phyloP scores from a whole-genome alignment of 2,113 vertebrate species.

The Malaclemys terrapin region DNA sequence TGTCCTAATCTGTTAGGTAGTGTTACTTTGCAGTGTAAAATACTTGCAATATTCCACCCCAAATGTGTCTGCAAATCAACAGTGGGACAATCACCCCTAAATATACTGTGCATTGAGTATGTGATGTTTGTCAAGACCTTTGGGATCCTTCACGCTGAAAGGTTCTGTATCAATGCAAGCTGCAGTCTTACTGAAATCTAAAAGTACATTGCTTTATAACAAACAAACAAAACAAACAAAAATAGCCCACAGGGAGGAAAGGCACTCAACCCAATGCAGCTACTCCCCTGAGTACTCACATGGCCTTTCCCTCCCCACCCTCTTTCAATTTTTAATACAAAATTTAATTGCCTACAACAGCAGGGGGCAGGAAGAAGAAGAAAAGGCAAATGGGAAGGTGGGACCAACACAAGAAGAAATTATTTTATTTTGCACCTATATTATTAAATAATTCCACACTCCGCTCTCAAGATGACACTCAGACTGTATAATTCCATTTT shows the following conservation, averaged over 20 bases:
- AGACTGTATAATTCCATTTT: neutral
- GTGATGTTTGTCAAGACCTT: neutral
- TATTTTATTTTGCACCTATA: neutral
- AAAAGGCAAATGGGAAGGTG: neutral
- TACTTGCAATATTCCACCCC: neutral
- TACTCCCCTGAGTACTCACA: neutral
- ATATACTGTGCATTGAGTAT: neutral
- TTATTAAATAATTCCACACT: neutral
- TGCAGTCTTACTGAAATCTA: neutral
- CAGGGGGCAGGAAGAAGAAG: neutral
- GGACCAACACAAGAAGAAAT: neutral
- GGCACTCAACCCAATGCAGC: neutral
- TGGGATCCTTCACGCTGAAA: neutral
- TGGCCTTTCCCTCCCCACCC: neutral
- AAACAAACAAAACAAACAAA: neutral
- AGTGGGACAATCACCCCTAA: neutral
- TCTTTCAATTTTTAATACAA: neutral
- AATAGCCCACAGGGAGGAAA: neutral
- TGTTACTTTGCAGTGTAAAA: neutral
- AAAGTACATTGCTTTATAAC: neutral
- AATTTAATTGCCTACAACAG: neutral
- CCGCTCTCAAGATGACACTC: neutral
- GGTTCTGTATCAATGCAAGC: neutral
- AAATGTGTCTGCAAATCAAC: neutral
- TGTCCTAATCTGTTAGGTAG: neutral